Conservation (phyloP, 2,888 invertebrate genomes). For the Polyommatus iphigenia region DNA sequence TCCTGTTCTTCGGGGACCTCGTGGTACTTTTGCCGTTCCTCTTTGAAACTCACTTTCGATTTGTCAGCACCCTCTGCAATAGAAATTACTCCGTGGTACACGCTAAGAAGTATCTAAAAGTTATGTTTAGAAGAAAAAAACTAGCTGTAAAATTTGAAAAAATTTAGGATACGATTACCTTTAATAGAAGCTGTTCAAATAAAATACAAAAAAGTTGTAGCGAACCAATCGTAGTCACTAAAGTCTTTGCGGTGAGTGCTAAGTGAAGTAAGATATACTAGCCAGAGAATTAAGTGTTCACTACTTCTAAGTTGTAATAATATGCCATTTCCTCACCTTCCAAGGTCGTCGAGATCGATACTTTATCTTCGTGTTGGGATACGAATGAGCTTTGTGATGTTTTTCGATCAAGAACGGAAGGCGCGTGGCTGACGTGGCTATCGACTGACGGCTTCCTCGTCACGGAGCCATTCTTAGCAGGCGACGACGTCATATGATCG, state of each 20-base stretch:
- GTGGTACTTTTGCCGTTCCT: slow-evolving; percentile 66
- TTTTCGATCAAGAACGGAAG: slow-evolving; percentile 69
- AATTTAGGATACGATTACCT: slow-evolving; percentile 21
- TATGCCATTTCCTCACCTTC: slow-evolving; percentile 56
- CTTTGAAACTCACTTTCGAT: slow-evolving; percentile 70
- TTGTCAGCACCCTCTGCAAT: slow-evolving; percentile 64
- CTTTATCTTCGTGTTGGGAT: slow-evolving; percentile 78
- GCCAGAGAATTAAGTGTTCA: slow-evolving; percentile 27
- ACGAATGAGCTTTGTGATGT: slow-evolving; percentile 72
- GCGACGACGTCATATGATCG: slow-evolving; percentile 68
- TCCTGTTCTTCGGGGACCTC: slow-evolving; percentile 67
- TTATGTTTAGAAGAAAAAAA: slow-evolving; percentile 15
- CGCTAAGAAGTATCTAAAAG: not conserved
- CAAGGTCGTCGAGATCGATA: slow-evolving; percentile 63
- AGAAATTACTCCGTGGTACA: slow-evolving; percentile 21
- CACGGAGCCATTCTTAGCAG: slow-evolving; percentile 61
- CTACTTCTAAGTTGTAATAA: slow-evolving; percentile 30
- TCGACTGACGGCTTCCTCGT: slow-evolving; percentile 71
- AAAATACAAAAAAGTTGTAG: slow-evolving; percentile 14
- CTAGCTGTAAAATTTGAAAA: slow-evolving; percentile 28
- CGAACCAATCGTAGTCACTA: slow-evolving; percentile 30
- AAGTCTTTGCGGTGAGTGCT: slow-evolving; percentile 23
- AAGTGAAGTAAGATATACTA: slow-evolving; percentile 28
- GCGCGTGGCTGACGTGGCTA: slow-evolving; percentile 73
- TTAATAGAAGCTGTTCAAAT: slow-evolving; percentile 6